These are phyloP conservation scores for Leuctra nigra DNA, from an alignment of 2,888 invertebrate genomes.

Conservation along the genomic window DNA sequence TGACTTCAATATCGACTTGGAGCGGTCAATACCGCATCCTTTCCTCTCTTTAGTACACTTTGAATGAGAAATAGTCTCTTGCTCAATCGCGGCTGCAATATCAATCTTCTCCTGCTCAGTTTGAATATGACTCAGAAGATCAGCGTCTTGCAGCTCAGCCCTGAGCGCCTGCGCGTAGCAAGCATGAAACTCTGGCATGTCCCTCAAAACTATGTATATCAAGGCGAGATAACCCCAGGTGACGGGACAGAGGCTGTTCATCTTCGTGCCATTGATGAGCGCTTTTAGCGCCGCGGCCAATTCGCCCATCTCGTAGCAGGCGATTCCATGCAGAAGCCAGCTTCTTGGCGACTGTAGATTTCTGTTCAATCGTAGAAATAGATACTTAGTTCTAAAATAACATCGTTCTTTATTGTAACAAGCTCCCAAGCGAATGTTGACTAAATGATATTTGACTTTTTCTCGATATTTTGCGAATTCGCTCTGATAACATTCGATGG, in stretches of 20 bases:
- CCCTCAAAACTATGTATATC: background rate
- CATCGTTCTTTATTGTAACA: background rate
- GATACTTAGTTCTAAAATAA: background rate
- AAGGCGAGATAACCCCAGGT: conserved; percentile 10
- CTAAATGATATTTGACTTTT: background rate
- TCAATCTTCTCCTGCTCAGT: too few relatives aligned
- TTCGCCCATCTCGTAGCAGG: conserved; percentile 1
- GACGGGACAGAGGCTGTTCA: background rate
- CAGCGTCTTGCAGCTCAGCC: background rate
- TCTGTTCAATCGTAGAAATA: background rate
- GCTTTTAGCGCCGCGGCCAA: background rate
- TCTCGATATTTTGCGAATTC: background rate
- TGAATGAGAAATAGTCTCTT: too few relatives aligned
- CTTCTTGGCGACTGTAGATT: background rate
- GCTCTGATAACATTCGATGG: background rate
- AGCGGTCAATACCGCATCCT: too few relatives aligned
- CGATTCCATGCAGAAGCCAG: conserved; percentile 5
- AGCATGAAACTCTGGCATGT: background rate
- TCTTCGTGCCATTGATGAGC: conserved; percentile 1
- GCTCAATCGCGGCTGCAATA: too few relatives aligned
- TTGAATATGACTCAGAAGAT: background rate
- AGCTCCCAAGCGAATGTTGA: conserved; percentile 1
- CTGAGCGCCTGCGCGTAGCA: background rate
- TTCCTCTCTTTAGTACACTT: too few relatives aligned
- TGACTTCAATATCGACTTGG: too few relatives aligned